These are phyloP conservation scores for Aleadryas rufinucha DNA, from an alignment of 2,113 vertebrate genomes.

Conservation along the genomic window DNA sequence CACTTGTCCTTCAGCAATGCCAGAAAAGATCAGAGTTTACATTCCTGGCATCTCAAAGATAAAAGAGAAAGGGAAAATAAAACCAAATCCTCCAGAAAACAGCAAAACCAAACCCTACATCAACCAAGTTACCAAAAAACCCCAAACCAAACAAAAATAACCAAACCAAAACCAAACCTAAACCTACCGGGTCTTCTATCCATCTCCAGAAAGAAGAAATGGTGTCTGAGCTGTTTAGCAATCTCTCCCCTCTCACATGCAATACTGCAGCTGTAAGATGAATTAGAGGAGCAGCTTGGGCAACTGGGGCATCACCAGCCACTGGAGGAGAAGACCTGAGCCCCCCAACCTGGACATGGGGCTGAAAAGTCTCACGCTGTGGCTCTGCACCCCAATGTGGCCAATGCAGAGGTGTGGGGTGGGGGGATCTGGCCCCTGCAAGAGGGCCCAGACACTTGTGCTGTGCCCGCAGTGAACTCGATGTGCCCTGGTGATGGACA, in stretches of 20 bases:
- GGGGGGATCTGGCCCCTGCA: not conserved
- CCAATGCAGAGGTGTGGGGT: not conserved
- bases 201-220: constrained; percentile 11
- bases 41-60: not conserved
- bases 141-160: not conserved
- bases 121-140: not conserved
- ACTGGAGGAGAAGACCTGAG: not conserved
- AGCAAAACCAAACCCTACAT: not conserved
- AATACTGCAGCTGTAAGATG: not conserved
- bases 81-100: not conserved
- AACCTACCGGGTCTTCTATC: constrained; percentile 16
- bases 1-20: constrained; percentile 48
- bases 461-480: rapidly evolving
- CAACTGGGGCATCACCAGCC: not conserved
- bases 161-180: not conserved
- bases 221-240: not conserved
- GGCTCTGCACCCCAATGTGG: rapidly evolving
- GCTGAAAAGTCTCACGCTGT: not conserved
- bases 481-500: not conserved
- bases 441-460: not conserved
- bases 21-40: constrained; percentile 35
- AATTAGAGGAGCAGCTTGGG: not conserved
- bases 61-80: constrained; percentile 15
- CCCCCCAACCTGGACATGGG: rapidly evolving
- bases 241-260: not conserved